phyloP scores from a whole-genome alignment of 1,140 invertebrate genomes.

The Trachymyrmex septentrionalis region DNA sequence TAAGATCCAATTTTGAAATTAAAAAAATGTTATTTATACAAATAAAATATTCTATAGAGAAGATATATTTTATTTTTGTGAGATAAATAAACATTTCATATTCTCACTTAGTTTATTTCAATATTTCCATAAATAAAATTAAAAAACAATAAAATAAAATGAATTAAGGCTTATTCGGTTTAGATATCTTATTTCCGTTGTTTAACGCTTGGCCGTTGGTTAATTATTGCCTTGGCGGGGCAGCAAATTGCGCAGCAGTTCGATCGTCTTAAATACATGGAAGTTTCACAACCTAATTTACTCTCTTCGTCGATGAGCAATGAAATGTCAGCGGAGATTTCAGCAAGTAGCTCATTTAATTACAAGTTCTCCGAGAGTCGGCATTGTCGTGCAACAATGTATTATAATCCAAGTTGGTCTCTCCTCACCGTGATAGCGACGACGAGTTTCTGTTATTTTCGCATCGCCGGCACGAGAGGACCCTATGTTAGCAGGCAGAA shows the following conservation, averaged over 20 bases:
- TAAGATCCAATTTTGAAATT: too few species aligned
- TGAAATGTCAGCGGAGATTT: conserved; percentile 63
- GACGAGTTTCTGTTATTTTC: conserved; percentile 63
- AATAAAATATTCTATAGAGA: too few species aligned
- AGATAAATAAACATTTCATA: too few species aligned
- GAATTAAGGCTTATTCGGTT: too few species aligned
- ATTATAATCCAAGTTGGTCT: conserved; percentile 64
- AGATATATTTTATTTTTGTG: too few species aligned
- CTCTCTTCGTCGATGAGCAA: conserved; percentile 56
- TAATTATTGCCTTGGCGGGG: conserved; percentile 12
- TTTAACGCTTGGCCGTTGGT: background rate
- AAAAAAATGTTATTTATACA: too few species aligned
- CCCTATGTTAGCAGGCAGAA: conserved; percentile 48
- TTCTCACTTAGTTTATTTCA: too few species aligned
- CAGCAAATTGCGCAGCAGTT: conserved; percentile 44
- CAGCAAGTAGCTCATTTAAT: conserved; percentile 67
- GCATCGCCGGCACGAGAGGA: conserved; percentile 49
- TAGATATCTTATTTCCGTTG: too few species aligned
- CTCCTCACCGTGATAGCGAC: conserved; percentile 46
- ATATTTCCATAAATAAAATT: too few species aligned
- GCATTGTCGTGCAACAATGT: conserved; percentile 64
- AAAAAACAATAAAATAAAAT: too few species aligned
- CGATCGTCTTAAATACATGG: conserved; percentile 56
- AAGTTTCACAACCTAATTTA: conserved; percentile 63
- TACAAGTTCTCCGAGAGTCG: conserved; percentile 57